Percentiles rank a stretch among this genome's conserved stretches.
phyloP scores from a whole-genome alignment of 2,888 invertebrate genomes.

The Cerastoderma edule region DNA sequence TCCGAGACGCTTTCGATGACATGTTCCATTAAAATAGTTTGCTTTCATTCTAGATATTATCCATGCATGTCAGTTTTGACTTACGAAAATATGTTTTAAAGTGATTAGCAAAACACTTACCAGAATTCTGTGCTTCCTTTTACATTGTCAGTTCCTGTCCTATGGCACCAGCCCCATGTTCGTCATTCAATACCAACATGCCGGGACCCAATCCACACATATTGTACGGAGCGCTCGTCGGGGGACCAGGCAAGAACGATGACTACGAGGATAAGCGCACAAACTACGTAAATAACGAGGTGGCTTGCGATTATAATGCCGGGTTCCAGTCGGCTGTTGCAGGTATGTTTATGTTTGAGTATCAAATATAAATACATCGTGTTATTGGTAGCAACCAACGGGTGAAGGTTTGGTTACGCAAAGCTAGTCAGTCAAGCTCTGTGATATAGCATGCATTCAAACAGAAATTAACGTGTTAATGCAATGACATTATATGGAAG shows the following conservation, averaged over 20 bases:
- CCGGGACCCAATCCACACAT: slow-evolving; percentile 74
- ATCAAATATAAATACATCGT: neutral
- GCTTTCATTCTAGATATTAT: too few relatives aligned
- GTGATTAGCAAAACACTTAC: too few relatives aligned
- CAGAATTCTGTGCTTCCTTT: too few relatives aligned
- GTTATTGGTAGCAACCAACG: neutral
- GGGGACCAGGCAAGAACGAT: slow-evolving; percentile 77
- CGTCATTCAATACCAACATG: slow-evolving; percentile 52
- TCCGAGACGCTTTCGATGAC: too few relatives aligned
- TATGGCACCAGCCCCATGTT: slow-evolving; percentile 71
- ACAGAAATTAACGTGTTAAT: too few relatives aligned
- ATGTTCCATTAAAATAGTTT: too few relatives aligned
- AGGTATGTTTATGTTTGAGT: slow-evolving; percentile 60
- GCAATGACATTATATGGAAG: too few relatives aligned
- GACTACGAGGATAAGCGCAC: slow-evolving; percentile 72
- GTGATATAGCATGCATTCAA: too few relatives aligned
- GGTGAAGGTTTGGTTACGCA: too few relatives aligned
- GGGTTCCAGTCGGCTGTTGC: slow-evolving; percentile 80
- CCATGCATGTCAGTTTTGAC: too few relatives aligned
- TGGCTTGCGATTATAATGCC: slow-evolving; percentile 80
- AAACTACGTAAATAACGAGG: slow-evolving; percentile 78
- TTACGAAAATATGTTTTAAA: too few relatives aligned
- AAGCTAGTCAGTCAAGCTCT: too few relatives aligned
- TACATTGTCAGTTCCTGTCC: slow-evolving; percentile 81
- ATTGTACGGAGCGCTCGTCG: slow-evolving; percentile 79